These are phyloP conservation scores for Nemotelus nigrinus DNA, from an alignment of 2,888 invertebrate genomes.

Conservation along the genomic window DNA sequence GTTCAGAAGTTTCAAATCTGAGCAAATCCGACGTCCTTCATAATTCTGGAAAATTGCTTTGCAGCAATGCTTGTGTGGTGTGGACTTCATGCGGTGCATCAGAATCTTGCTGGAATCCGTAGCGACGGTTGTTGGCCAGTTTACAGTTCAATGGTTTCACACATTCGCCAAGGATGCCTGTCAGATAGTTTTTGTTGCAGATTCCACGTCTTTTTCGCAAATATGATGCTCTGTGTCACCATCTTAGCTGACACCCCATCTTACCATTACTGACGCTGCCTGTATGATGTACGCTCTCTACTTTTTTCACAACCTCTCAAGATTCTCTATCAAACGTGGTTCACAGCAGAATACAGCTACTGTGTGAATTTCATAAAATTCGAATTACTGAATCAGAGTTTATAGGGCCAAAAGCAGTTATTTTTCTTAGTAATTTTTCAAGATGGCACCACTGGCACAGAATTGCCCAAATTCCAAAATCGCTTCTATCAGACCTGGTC, in stretches of 20 bases:
- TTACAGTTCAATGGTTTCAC: background rate
- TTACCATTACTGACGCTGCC: background rate
- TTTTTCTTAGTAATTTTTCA: too few species aligned
- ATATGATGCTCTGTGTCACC: background rate
- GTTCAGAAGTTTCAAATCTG: background rate
- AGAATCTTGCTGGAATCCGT: background rate
- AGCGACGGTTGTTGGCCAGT: background rate
- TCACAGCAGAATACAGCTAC: too few species aligned
- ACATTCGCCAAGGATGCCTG: background rate
- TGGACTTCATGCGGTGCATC: background rate
- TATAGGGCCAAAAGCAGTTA: too few species aligned
- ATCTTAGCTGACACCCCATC: background rate
- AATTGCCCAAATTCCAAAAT: too few species aligned
- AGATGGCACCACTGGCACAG: too few species aligned
- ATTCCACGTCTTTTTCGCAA: background rate
- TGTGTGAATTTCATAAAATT: too few species aligned
- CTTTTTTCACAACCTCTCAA: too few species aligned
- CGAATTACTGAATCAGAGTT: too few species aligned
- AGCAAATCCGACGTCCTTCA: background rate
- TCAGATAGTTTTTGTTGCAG: conserved; percentile 1
- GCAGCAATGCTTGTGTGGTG: background rate
- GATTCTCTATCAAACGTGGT: too few species aligned
- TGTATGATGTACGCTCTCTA: background rate
- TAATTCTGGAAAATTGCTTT: background rate
- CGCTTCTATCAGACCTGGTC: too few species aligned